A percentile compares a stretch with the other conserved stretches of the same genome.
Evolutionary conservation across 2,797 vertebrate genomes (phyloP).

Genomic region (Sternarchorhynchus goeldii): DNA sequence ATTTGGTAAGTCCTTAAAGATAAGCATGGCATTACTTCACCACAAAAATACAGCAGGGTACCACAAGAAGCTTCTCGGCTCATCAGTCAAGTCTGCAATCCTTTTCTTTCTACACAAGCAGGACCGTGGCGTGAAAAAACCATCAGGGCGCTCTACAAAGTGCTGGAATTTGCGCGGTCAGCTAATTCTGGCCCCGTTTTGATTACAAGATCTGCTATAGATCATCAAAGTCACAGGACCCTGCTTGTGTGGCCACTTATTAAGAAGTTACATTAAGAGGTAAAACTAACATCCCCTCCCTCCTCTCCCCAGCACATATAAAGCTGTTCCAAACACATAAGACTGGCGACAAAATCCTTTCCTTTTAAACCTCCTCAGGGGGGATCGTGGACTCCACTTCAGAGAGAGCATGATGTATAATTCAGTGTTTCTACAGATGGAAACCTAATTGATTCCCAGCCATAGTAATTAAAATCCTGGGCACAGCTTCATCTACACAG

Average conservation of each 20-base stretch:
- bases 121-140: conserved; percentile 6
- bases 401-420: conserved; percentile 54
- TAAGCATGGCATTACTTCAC: conserved; percentile 60
- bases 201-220: not conserved
- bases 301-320: not conserved
- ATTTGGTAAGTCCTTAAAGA: conserved; percentile 43
- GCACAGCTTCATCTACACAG: conserved; percentile 63
- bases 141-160: not conserved
- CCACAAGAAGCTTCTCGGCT: conserved; percentile 57
- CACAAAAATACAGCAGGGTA: conserved; percentile 64
- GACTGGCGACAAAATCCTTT: conserved; percentile 16
- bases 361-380: conserved; percentile 48
- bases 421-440: conserved; percentile 58
- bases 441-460: conserved; percentile 61
- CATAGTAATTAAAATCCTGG: conserved; percentile 63
- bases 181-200: not conserved
- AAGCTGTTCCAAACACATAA: conserved; percentile 24
- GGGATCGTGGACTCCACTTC: conserved; percentile 47
- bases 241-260: not conserved
- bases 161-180: not conserved
- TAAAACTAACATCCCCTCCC: not conserved
- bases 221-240: not conserved
- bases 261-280: not conserved
- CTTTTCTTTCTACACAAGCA: conserved; percentile 46
- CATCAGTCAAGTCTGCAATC: conserved; percentile 30